A percentile compares a stretch with the other conserved stretches of the same genome.
Conservation (phyloP, 2,888 invertebrate species). For the Tetragnatha montana region DNA sequence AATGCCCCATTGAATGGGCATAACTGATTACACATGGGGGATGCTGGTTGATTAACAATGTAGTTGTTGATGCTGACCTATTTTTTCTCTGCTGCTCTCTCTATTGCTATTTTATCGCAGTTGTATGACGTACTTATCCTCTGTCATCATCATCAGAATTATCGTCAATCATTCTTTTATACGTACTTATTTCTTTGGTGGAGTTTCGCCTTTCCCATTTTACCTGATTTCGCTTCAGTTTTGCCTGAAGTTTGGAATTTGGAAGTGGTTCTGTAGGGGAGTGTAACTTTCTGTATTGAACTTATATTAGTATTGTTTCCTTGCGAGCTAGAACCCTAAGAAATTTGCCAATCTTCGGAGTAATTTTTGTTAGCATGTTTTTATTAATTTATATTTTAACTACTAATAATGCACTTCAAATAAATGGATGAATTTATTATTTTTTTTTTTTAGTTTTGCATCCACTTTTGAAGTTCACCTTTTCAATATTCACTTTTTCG, state of each 20-base stretch:
- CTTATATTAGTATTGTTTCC: no score
- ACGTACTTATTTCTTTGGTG: background rate
- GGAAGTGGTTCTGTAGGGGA: no score
- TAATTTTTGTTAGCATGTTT: no score
- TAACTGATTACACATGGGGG: background rate
- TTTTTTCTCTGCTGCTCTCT: background rate
- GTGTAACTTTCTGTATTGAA: no score
- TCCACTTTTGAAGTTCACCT: no score
- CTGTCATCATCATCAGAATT: background rate
- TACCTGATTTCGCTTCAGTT: background rate
- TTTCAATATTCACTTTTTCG: no score
- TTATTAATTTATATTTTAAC: no score
- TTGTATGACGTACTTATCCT: background rate
- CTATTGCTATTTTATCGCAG: background rate
- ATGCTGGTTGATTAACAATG: constrained; percentile 1
- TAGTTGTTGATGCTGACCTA: background rate
- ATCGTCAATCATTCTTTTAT: background rate
- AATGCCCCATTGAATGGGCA: background rate
- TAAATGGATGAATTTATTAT: no score
- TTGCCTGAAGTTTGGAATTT: background rate
- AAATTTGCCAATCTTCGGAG: no score
- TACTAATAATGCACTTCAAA: no score
- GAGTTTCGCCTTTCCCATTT: background rate
- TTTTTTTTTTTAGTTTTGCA: no score
- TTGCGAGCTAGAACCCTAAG: no score